Evolutionary conservation across 2,888 invertebrate species (phyloP).

Genomic region (Lithophane ornitopus): DNA sequence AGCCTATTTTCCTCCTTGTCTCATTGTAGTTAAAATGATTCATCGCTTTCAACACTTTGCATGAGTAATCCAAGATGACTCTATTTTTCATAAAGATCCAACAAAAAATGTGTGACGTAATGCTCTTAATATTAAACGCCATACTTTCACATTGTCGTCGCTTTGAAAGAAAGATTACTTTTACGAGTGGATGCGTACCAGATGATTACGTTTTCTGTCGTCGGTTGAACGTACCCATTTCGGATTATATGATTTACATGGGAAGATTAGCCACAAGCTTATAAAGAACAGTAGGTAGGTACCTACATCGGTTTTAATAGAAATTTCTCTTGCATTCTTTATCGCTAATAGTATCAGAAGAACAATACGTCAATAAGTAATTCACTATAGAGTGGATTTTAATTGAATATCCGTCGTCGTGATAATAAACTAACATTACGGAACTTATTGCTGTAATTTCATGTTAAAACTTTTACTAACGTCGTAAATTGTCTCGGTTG

Average conservation of each 20-base stretch:
- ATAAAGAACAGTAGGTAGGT: slow-evolving; percentile 14
- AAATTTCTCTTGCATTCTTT: slow-evolving; percentile 34
- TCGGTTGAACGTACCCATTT: slow-evolving; percentile 70
- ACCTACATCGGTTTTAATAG: slow-evolving; percentile 30
- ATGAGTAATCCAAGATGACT: slow-evolving; percentile 61
- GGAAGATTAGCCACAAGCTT: slow-evolving; percentile 66
- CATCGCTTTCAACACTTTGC: slow-evolving; percentile 58
- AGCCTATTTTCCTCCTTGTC: neutral
- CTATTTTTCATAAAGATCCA: slow-evolving; percentile 68
- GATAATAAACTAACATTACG: slow-evolving; percentile 55
- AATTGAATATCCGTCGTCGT: slow-evolving; percentile 48
- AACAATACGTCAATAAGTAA: slow-evolving; percentile 54
- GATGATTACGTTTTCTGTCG: slow-evolving; percentile 83
- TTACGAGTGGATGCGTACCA: slow-evolving; percentile 76
- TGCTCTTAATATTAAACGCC: slow-evolving; percentile 73
- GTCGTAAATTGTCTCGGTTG: slow-evolving; percentile 46
- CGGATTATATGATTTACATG: slow-evolving; percentile 79
- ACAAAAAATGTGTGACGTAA: slow-evolving; percentile 72
- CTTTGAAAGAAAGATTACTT: slow-evolving; percentile 79
- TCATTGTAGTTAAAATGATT: slow-evolving; percentile 47
- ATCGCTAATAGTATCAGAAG: slow-evolving; percentile 49
- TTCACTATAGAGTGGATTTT: slow-evolving; percentile 42
- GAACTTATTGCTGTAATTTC: slow-evolving; percentile 54
- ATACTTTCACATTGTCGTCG: slow-evolving; percentile 74
- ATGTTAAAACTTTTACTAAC: slow-evolving; percentile 64